A percentile compares a stretch with the other conserved stretches of the same genome.
Conservation (phyloP, 2,113 vertebrate species). For the Channa maculata region DNA sequence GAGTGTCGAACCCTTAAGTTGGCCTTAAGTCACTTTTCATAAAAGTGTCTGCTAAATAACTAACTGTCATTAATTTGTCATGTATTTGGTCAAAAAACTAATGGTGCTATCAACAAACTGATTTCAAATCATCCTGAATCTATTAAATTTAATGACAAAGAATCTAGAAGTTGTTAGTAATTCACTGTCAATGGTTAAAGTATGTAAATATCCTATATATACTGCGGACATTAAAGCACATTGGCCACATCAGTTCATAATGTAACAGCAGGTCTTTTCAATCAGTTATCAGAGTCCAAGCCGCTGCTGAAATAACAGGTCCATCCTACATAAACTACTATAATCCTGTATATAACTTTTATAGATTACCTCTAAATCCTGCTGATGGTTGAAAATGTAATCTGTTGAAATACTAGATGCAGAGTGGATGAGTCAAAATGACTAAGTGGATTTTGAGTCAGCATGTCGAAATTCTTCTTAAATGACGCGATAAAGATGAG, state of each 20-base stretch:
- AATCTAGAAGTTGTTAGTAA: too few species aligned
- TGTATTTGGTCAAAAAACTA: too few species aligned
- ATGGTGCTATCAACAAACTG: too few species aligned
- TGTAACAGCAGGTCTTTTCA: background rate
- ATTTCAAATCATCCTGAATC: too few species aligned
- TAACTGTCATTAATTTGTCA: too few species aligned
- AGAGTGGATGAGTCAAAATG: background rate
- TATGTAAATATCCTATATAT: background rate
- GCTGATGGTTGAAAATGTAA: background rate
- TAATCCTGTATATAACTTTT: background rate
- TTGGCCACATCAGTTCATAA: background rate
- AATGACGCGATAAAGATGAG: conserved; percentile 8
- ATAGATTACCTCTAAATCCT: background rate
- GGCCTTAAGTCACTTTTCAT: too few species aligned
- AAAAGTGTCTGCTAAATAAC: too few species aligned
- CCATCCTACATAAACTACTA: too few species aligned
- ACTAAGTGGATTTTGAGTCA: background rate
- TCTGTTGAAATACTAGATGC: background rate
- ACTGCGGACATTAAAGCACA: background rate
- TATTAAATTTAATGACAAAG: too few species aligned
- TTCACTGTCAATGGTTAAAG: too few species aligned
- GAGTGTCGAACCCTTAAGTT: too few species aligned
- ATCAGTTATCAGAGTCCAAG: background rate
- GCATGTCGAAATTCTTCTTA: background rate
- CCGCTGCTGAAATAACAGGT: too few species aligned